Evolutionary conservation across 2,797 vertebrate species (phyloP).

Genomic region (Sciurus carolinensis): DNA sequence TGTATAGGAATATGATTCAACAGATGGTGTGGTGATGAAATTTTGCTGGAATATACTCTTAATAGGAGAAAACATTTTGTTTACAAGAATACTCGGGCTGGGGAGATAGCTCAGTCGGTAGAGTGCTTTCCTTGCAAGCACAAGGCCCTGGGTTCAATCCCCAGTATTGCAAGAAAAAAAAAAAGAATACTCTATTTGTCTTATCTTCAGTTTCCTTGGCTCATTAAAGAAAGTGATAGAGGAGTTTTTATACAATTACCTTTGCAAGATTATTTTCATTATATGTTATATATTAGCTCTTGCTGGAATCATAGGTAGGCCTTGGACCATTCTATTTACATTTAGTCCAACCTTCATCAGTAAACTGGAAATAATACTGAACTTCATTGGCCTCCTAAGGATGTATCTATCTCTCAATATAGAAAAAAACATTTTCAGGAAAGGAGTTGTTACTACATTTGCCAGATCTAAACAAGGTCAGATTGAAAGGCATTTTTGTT

Average conservation of each 20-base stretch:
- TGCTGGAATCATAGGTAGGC: not conserved
- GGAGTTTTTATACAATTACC: not conserved
- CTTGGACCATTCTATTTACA: not conserved
- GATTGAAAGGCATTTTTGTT: not conserved
- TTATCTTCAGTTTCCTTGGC: not conserved
- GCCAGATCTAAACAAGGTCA: not conserved
- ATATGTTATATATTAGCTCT: not conserved
- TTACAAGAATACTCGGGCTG: not conserved
- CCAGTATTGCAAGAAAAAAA: no score
- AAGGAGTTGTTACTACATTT: not conserved
- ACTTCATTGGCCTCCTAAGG: not conserved
- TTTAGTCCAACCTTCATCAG: not conserved
- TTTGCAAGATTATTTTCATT: not conserved
- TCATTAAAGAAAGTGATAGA: not conserved
- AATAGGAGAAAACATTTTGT: not conserved
- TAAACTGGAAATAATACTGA: not conserved
- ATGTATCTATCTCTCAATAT: not conserved
- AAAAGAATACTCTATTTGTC: not conserved
- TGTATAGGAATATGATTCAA: not conserved
- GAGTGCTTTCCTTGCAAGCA: no score
- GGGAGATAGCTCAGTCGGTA: no score
- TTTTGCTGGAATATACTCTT: not conserved
- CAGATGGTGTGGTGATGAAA: not conserved
- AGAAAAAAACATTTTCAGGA: not conserved
- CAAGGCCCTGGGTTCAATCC: no score